These are phyloP conservation scores for Anguilla anguilla DNA, from an alignment of 2,797 vertebrate species.

Conservation along the genomic window DNA sequence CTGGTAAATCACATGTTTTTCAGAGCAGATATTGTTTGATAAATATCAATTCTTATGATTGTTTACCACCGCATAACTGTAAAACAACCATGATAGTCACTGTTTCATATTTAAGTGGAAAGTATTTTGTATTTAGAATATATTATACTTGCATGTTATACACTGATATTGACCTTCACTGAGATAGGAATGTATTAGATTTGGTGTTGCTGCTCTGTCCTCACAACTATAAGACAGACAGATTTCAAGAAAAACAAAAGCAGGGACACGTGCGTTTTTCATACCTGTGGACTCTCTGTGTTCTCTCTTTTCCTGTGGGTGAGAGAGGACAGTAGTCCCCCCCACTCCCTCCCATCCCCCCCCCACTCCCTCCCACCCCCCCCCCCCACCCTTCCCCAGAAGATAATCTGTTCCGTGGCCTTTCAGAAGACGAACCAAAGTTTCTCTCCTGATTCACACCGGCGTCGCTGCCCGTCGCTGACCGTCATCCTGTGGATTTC, in stretches of 20 bases:
- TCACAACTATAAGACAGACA: background rate
- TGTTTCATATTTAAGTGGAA: background rate
- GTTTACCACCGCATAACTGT: background rate
- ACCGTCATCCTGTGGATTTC: background rate
- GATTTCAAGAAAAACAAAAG: background rate
- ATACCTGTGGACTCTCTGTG: background rate
- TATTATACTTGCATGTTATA: background rate
- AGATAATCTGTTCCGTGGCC: background rate
- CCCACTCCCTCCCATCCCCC: too few species aligned
- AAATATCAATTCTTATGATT: background rate
- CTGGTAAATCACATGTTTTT: background rate
- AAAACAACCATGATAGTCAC: background rate
- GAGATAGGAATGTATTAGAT: background rate
- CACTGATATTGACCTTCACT: background rate
- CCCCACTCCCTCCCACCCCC: too few species aligned
- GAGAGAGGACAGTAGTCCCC: background rate
- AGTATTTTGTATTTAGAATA: constrained; percentile 2
- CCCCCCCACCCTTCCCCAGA: too few species aligned
- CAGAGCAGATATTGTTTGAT: background rate
- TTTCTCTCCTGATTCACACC: background rate
- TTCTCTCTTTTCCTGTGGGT: too few species aligned
- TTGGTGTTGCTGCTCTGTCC: background rate
- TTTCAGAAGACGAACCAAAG: background rate
- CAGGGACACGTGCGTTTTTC: background rate
- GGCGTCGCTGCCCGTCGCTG: too few species aligned